A percentile compares a stretch with the other conserved stretches of the same genome.
phyloP scores from a whole-genome alignment of 2,113 vertebrate species.

The Narcine bancroftii region DNA sequence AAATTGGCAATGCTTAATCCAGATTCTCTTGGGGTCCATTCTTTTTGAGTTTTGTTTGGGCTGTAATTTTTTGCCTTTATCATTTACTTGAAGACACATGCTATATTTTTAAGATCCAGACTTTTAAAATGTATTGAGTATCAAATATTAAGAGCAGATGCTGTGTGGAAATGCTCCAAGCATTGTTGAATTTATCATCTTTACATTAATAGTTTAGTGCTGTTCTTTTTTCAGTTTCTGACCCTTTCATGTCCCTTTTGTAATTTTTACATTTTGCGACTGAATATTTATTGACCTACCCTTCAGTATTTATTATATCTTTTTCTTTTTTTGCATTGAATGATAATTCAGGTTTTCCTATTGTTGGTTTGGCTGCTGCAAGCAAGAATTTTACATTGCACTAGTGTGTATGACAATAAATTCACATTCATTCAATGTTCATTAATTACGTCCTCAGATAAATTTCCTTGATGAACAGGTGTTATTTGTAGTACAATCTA shows the following conservation, averaged over 20 bases:
- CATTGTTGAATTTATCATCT: neutral
- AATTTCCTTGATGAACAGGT: neutral
- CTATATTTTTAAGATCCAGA: neutral
- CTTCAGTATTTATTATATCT: too few species aligned
- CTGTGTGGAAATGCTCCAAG: neutral
- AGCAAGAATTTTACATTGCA: too few species aligned
- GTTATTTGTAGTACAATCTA: neutral
- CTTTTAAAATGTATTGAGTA: neutral
- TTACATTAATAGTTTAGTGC: neutral
- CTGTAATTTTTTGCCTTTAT: neutral
- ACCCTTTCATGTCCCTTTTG: neutral
- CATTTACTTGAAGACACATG: neutral
- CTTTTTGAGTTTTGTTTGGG: neutral
- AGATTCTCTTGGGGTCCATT: neutral
- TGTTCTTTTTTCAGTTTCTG: neutral
- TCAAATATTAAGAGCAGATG: neutral
- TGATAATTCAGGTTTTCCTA: too few species aligned
- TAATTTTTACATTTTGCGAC: neutral
- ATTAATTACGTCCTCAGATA: too few species aligned
- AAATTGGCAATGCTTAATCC: neutral
- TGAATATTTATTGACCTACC: too few species aligned
- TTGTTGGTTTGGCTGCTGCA: too few species aligned
- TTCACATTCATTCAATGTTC: too few species aligned
- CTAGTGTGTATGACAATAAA: too few species aligned
- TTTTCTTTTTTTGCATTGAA: too few species aligned